Evolutionary conservation across 1,140 invertebrate species (phyloP), one percentile per base, ranked within the genome.

Genomic region (Megalopta genalis): DNA sequence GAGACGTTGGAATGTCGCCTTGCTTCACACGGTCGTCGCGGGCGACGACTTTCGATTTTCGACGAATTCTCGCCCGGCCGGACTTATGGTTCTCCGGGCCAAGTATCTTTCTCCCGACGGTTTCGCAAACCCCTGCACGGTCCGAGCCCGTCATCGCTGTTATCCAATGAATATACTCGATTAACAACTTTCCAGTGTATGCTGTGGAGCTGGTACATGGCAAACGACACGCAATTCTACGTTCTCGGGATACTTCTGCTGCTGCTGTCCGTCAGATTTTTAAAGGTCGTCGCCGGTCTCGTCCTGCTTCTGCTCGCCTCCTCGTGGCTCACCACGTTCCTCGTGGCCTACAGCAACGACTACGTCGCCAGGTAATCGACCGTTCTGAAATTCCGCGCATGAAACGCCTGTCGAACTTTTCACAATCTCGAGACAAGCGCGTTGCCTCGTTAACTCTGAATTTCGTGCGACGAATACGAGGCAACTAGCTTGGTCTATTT

Each of bases 151-250:
- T 54, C 37, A 32, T 32, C 18, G 65, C 10, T n/a, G 73, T 81
- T 73, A 75, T 74, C 74, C 65, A 27, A 63, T 46, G 23, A 64
- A 62, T 81, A 62, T 81, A 72, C 42, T 69, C 25, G 65, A 77
- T 73, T 73, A 82, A 86, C 70, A 73, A 85, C 77, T 90, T 93
- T 93, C 59, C 87, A 94, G 94, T 97, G 97, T 88, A 97, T 97
- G 96, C 93, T 97, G 62, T 97, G 96, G 97, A 96, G 96, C 75
- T 97, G 97, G 97, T 98, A 98, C 89, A 97, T 98, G 95, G 96
- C 97, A 14, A 97, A 98, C 84, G 97, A 99, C 85, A 99, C 98
- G 82, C 98, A 98, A 89, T 97, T 97, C 88, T 97, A 96, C 89
- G 94, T 96, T 5, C 93, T 97, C 72, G 96, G 96, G 12, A 95